Conservation (phyloP, 1,140 invertebrate species). For the Cyclina sinensis region DNA sequence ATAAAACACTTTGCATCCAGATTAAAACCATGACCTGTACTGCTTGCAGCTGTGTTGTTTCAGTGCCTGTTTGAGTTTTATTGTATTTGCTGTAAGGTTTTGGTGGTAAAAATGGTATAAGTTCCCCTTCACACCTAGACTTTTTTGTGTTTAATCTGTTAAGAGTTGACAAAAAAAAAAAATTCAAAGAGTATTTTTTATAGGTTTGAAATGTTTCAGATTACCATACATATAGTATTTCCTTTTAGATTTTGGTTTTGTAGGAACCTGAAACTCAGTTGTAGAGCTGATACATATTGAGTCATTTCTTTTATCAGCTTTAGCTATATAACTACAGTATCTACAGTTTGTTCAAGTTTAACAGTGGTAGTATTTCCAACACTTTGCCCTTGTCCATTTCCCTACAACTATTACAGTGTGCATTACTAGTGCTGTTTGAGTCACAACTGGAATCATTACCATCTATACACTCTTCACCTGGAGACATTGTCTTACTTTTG, state of each 20-base stretch:
- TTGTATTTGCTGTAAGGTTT: conserved; percentile 58
- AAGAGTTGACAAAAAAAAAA: conserved; percentile 81
- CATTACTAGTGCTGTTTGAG: conserved; percentile 45
- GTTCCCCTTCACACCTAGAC: conserved; percentile 82
- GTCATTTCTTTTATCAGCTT: conserved; percentile 23
- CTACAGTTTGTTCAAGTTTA: conserved; percentile 62
- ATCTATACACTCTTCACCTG: conserved; percentile 25
- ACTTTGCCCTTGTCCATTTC: conserved; percentile 18
- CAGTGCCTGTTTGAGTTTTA: conserved; percentile 43
- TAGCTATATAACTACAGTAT: conserved; percentile 54
- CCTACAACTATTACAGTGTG: conserved; percentile 54
- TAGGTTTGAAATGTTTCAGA: conserved; percentile 83
- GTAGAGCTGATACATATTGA: conserved; percentile 15
- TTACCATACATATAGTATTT: conserved; percentile 84
- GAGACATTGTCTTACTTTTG: neutral
- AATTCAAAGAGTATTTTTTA: conserved; percentile 83
- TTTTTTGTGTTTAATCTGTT: conserved; percentile 80
- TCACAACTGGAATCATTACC: conserved; percentile 66
- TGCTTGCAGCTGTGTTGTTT: neutral
- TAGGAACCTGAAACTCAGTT: conserved; percentile 41
- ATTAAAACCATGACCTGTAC: conserved; percentile 69
- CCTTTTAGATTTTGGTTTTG: conserved; percentile 71
- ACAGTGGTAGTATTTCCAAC: conserved; percentile 30
- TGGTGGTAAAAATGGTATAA: conserved; percentile 73
- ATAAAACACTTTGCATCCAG: conserved; percentile 80